These are phyloP conservation scores for Drosophila colorata DNA, from an alignment of 2,888 invertebrate genomes.

Conservation along the genomic window DNA sequence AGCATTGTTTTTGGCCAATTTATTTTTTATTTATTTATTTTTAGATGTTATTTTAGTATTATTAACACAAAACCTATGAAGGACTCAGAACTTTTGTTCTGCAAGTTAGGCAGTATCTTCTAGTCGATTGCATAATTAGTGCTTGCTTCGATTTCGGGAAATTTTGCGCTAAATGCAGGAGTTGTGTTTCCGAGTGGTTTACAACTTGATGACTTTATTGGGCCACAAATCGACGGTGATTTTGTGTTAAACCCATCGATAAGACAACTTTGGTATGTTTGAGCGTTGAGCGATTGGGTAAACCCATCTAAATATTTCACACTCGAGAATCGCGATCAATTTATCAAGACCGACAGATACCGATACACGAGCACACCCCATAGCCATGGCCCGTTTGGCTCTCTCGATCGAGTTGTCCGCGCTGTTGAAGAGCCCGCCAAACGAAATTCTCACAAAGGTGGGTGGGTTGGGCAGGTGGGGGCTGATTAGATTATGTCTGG, in stretches of 20 bases:
- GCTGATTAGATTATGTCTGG: constrained; percentile 72
- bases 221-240: constrained; percentile 10
- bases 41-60: no score
- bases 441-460: constrained; percentile 15
- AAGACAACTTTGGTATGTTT: constrained; percentile 1
- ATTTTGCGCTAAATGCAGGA: no score
- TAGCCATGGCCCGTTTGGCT: background rate
- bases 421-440: background rate
- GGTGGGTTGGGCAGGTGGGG: constrained; percentile 10
- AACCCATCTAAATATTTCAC: constrained; percentile 7
- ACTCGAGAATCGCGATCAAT: background rate
- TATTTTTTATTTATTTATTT: no score
- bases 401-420: background rate
- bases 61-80: no score
- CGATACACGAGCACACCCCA: constrained; percentile 6
- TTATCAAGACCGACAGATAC: background rate
- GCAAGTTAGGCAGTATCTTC: background rate
- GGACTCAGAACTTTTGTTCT: no score
- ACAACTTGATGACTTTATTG: background rate
- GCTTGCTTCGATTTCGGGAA: no score
- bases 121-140: no score
- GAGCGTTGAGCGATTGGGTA: background rate
- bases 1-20: no score
- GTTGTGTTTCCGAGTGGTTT: background rate
- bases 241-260: constrained; percentile 27